A percentile compares a stretch with the other conserved stretches of the same genome.
Conservation (phyloP, 2,113 vertebrate species). For the Erpornis zantholeuca region DNA sequence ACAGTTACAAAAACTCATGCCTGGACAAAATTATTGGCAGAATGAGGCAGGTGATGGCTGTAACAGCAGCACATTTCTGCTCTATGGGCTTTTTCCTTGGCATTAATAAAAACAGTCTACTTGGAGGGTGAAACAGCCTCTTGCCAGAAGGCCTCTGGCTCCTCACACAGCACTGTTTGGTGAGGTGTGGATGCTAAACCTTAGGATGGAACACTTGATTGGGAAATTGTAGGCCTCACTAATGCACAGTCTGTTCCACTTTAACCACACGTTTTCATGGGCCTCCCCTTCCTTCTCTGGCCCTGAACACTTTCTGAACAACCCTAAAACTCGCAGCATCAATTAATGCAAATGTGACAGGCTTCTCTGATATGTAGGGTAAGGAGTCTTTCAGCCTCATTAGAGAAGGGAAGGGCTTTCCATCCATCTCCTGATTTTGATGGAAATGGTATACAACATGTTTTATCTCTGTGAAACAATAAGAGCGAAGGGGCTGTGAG, state of each 20-base stretch:
- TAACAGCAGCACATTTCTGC: neutral
- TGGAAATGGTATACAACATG: constrained; percentile 30
- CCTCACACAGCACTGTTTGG: neutral
- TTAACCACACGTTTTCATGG: neutral
- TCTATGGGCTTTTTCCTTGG: neutral
- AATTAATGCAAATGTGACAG: constrained; percentile 55
- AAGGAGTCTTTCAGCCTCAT: constrained; percentile 55
- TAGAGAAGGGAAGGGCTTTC: constrained; percentile 36
- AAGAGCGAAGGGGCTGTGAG: constrained; percentile 25
- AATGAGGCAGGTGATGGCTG: constrained; percentile 12
- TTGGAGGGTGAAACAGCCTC: neutral
- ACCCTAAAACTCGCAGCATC: constrained; percentile 21
- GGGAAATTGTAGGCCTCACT: neutral
- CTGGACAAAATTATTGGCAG: neutral
- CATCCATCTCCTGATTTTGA: constrained; percentile 38
- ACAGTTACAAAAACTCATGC: neutral
- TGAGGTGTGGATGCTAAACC: neutral
- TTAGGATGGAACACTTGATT: neutral
- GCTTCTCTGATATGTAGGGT: constrained; percentile 8
- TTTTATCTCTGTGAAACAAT: constrained; percentile 53
- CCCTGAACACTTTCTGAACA: neutral
- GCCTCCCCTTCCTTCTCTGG: neutral
- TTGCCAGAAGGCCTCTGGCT: neutral
- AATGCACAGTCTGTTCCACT: neutral
- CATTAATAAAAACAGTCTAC: neutral